phyloP scores from a whole-genome alignment of 2,113 vertebrate genomes.

The Coregonus clupeaformis region DNA sequence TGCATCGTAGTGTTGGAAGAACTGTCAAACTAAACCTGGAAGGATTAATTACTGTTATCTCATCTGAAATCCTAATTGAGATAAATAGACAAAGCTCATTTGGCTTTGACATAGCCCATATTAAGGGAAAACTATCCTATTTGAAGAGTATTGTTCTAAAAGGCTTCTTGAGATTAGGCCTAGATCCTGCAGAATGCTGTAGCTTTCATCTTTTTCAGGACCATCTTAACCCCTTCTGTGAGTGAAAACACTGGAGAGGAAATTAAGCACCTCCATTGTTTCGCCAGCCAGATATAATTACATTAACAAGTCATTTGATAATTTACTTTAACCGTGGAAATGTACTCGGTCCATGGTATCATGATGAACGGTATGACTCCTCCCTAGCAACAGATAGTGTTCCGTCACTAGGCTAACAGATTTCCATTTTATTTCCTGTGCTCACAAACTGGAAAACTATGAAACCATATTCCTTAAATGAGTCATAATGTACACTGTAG shows the following conservation, averaged over 20 bases:
- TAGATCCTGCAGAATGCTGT: not conserved
- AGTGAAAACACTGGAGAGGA: not conserved
- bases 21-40: too few species aligned
- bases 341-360: not conserved
- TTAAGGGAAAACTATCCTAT: not conserved
- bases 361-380: not conserved
- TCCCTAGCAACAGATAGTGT: not conserved
- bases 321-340: conserved; percentile 2
- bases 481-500: too few species aligned
- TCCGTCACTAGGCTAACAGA: not conserved
- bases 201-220: not conserved
- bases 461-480: not conserved
- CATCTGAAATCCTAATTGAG: not conserved
- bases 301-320: not conserved
- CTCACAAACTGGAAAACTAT: not conserved
- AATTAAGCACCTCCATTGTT: not conserved
- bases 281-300: not conserved
- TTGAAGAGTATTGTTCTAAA: too few species aligned
- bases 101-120: not conserved
- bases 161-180: not conserved
- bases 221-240: not conserved
- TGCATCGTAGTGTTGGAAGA: too few species aligned
- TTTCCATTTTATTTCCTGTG: not conserved
- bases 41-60: not conserved
- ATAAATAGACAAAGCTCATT: not conserved